Percentiles rank a stretch among this genome's conserved stretches.
These are phyloP conservation scores for Centrocercus urophasianus DNA, from an alignment of 2,113 vertebrate species.

Conservation along the genomic window DNA sequence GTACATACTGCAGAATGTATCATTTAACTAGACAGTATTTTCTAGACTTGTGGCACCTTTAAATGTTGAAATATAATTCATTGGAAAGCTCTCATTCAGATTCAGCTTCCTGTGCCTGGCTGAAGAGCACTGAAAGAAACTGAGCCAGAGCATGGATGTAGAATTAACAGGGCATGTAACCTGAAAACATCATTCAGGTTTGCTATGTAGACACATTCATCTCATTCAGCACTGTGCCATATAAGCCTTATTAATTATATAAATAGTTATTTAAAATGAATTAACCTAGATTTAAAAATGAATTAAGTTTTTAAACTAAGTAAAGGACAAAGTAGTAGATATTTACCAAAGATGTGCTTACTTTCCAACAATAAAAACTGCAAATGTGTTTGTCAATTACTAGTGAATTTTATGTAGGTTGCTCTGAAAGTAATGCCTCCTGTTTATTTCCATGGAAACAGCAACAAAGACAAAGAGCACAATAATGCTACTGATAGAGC, in stretches of 20 bases:
- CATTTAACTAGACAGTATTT: slow-evolving; percentile 20
- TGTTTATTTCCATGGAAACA: neutral
- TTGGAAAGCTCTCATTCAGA: neutral
- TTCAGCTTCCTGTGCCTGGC: slow-evolving; percentile 25
- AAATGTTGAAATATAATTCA: slow-evolving; percentile 10
- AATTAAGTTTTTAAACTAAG: neutral
- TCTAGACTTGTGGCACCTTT: slow-evolving; percentile 12
- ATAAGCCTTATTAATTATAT: slow-evolving; percentile 43
- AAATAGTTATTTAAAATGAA: slow-evolving; percentile 3
- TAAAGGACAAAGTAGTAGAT: slow-evolving; percentile 33
- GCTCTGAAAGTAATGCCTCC: neutral
- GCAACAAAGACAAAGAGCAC: neutral
- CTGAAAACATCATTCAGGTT: neutral
- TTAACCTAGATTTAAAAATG: slow-evolving; percentile 39
- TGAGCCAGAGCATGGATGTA: neutral
- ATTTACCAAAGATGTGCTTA: slow-evolving; percentile 66
- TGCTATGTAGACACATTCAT: neutral
- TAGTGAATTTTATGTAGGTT: neutral
- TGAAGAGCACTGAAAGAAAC: slow-evolving; percentile 19
- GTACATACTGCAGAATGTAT: slow-evolving; percentile 28
- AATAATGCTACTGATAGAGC: neutral
- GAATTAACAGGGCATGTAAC: neutral
- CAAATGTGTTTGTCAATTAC: slow-evolving; percentile 22
- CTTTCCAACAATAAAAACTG: slow-evolving; percentile 3
- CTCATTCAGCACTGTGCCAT: neutral